Conservation (phyloP, 2,113 vertebrate genomes). For the Ahaetulla prasina region DNA sequence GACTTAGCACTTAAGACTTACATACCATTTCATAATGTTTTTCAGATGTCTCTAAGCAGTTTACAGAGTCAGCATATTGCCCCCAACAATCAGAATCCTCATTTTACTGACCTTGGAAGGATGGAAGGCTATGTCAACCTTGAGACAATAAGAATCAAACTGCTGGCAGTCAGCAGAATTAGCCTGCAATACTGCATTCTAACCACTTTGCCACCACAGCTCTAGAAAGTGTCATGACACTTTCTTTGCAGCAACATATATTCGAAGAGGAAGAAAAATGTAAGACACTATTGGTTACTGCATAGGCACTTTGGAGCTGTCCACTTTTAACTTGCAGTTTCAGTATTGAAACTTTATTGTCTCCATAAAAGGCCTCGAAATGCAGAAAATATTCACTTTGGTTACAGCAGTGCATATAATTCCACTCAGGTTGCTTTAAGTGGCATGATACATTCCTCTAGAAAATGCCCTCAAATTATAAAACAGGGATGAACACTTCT, state of each 20-base stretch:
- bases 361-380: neutral
- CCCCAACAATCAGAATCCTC: neutral
- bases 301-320: neutral
- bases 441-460: neutral
- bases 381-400: constrained; percentile 4
- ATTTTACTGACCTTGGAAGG: neutral
- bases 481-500: neutral
- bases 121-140: neutral
- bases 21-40: neutral
- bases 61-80: neutral
- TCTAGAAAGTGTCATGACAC: neutral
- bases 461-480: neutral
- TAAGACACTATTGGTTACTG: constrained; percentile 11
- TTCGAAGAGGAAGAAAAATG: neutral
- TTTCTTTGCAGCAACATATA: neutral
- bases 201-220: neutral
- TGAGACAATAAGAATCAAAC: neutral
- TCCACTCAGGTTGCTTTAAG: neutral
- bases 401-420: neutral
- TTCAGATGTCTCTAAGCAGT: neutral
- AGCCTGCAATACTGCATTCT: neutral
- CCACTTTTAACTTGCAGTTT: neutral
- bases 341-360: constrained; percentile 1
- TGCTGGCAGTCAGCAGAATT: neutral
- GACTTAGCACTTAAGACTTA: neutral